Conservation (phyloP, 2,797 vertebrate species). For the Epinephelus malabaricus region DNA sequence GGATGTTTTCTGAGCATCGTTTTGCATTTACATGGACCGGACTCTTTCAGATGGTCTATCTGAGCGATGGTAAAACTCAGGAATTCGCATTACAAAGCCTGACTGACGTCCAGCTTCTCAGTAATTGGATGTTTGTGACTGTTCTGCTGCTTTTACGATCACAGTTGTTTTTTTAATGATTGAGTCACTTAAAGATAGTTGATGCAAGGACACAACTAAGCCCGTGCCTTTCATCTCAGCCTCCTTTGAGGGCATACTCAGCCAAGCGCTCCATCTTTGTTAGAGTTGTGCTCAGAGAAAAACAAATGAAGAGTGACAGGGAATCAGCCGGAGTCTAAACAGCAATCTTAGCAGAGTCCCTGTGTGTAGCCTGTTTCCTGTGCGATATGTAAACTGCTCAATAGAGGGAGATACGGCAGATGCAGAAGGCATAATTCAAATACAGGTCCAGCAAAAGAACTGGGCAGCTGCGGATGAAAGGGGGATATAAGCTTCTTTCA, state of each 20-base stretch:
- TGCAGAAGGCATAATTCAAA: conserved; percentile 11
- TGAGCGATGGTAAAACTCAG: conserved; percentile 1
- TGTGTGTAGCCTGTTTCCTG: conserved; percentile 33
- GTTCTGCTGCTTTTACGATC: conserved; percentile 40
- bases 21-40: neutral
- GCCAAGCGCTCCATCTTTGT: conserved; percentile 43
- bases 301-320: conserved; percentile 71
- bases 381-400: conserved; percentile 34
- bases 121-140: conserved; percentile 51
- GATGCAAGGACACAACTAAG: conserved; percentile 47
- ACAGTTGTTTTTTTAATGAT: conserved; percentile 53
- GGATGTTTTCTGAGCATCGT: conserved; percentile 9
- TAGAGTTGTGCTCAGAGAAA: conserved; percentile 52
- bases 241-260: conserved; percentile 52
- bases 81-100: conserved; percentile 15
- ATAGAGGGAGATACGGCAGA: conserved; percentile 34
- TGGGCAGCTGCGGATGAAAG: neutral
- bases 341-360: conserved; percentile 54
- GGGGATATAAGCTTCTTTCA: neutral
- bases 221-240: conserved; percentile 45
- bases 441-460: conserved; percentile 13
- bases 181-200: conserved; percentile 52
- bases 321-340: conserved; percentile 68
- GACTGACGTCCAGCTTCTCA: conserved; percentile 40
- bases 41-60: conserved; percentile 7